These are phyloP conservation scores for Solen grandis DNA, from an alignment of 1,140 invertebrate species.

Conservation along the genomic window DNA sequence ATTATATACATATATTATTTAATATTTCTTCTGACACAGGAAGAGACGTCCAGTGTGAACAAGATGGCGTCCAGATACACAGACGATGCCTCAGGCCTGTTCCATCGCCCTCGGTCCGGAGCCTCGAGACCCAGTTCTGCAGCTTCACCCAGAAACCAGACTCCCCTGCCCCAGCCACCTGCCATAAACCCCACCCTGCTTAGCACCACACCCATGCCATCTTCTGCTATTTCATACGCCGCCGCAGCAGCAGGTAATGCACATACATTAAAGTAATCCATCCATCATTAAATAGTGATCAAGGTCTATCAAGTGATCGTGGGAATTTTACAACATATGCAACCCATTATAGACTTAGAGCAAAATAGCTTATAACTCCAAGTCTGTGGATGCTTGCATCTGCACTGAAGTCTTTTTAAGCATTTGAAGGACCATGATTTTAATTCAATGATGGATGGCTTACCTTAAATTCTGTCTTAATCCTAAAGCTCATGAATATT, in stretches of 20 bases:
- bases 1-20: not conserved
- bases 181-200: slow-evolving; percentile 71
- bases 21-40: slow-evolving; percentile 50
- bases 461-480: no score
- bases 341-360: no score
- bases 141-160: slow-evolving; percentile 54
- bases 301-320: no score
- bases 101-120: slow-evolving; percentile 59
- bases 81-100: slow-evolving; percentile 63
- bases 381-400: no score
- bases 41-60: slow-evolving; percentile 61
- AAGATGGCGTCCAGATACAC: slow-evolving; percentile 74
- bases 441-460: no score
- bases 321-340: no score
- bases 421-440: no score
- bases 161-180: slow-evolving; percentile 64
- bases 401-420: no score
- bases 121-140: slow-evolving; percentile 67
- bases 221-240: slow-evolving; percentile 68
- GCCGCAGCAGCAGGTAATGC: slow-evolving; percentile 72
- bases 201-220: slow-evolving; percentile 68
- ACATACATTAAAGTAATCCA: not conserved
- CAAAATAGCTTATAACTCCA: no score
- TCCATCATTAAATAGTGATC: no score
- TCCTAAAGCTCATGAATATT: no score